A percentile compares a stretch with the other conserved stretches of the same genome.
phyloP scores from a whole-genome alignment of 2,888 invertebrate genomes.

The Oxystoma pomonae region DNA sequence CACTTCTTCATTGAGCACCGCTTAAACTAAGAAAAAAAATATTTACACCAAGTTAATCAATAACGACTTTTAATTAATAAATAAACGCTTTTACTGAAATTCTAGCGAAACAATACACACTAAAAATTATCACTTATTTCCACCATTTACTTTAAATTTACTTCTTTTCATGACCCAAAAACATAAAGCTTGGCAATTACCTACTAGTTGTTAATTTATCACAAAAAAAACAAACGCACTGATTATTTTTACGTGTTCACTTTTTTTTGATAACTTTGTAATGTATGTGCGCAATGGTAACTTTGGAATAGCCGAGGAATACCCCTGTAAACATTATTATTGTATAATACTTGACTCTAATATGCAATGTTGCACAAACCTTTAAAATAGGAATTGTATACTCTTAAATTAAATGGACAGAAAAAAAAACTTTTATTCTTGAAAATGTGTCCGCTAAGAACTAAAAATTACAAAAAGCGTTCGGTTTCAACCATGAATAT shows the following conservation, averaged over 20 bases:
- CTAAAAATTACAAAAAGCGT: too few relatives aligned
- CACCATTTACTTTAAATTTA: not conserved
- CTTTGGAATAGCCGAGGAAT: not conserved
- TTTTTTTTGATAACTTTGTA: not conserved
- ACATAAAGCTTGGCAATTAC: not conserved
- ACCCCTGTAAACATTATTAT: not conserved
- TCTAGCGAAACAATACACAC: not conserved
- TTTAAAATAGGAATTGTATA: too few relatives aligned
- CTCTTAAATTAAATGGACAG: too few relatives aligned
- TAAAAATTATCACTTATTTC: not conserved
- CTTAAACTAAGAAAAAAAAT: too few relatives aligned
- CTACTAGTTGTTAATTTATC: not conserved
- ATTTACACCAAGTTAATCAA: too few relatives aligned
- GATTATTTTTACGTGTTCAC: not conserved
- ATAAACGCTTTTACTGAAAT: not conserved
- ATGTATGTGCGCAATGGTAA: not conserved
- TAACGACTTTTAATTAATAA: too few relatives aligned
- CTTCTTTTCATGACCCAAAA: not conserved
- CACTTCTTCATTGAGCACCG: too few relatives aligned
- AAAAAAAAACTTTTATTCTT: too few relatives aligned
- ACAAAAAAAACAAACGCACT: not conserved
- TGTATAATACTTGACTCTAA: too few relatives aligned
- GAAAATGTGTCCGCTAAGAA: too few relatives aligned
- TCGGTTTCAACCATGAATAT: too few relatives aligned
- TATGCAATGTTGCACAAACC: too few relatives aligned